These are phyloP conservation scores for Scaptomyza flava DNA, from an alignment of 2,888 invertebrate genomes.

Conservation along the genomic window DNA sequence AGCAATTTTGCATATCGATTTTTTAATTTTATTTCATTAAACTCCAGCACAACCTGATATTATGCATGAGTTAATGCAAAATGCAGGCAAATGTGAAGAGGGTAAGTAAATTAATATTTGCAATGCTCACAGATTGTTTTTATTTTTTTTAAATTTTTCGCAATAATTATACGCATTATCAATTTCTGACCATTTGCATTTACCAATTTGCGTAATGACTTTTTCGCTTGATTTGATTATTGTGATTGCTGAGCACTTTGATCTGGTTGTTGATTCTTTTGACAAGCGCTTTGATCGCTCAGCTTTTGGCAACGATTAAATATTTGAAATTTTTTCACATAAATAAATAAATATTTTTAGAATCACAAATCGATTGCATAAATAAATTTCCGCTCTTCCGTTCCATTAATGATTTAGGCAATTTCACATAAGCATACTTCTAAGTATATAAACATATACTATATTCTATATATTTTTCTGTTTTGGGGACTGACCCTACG, in stretches of 20 bases:
- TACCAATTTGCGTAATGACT: slow-evolving; percentile 57
- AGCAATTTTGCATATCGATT: slow-evolving; percentile 17
- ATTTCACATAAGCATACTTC: slow-evolving; percentile 43
- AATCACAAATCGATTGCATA: slow-evolving; percentile 50
- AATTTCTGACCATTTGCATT: slow-evolving; percentile 52
- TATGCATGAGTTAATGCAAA: slow-evolving; percentile 47
- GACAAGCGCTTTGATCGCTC: slow-evolving; percentile 45
- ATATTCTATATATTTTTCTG: slow-evolving; percentile 14
- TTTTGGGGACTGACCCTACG: slow-evolving; percentile 50
- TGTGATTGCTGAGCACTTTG: slow-evolving; percentile 55
- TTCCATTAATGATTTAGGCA: slow-evolving; percentile 39
- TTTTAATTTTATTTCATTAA: slow-evolving; percentile 6
- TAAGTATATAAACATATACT: slow-evolving; percentile 16
- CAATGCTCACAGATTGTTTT: slow-evolving; percentile 29
- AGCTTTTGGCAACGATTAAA: slow-evolving; percentile 38
- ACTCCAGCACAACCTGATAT: slow-evolving; percentile 10
- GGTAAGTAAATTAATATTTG: slow-evolving; percentile 29
- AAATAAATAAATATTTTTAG: slow-evolving; percentile 44
- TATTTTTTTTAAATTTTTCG: slow-evolving; percentile 8
- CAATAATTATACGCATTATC: slow-evolving; percentile 52
- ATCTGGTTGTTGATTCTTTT: slow-evolving; percentile 43
- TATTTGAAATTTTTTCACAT: slow-evolving; percentile 43
- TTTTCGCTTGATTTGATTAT: slow-evolving; percentile 61
- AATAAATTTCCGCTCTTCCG: slow-evolving; percentile 45
- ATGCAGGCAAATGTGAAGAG: slow-evolving; percentile 5